These are phyloP conservation scores for Heliconius ismenius DNA, from an alignment of 2,888 invertebrate genomes.

Conservation along the genomic window DNA sequence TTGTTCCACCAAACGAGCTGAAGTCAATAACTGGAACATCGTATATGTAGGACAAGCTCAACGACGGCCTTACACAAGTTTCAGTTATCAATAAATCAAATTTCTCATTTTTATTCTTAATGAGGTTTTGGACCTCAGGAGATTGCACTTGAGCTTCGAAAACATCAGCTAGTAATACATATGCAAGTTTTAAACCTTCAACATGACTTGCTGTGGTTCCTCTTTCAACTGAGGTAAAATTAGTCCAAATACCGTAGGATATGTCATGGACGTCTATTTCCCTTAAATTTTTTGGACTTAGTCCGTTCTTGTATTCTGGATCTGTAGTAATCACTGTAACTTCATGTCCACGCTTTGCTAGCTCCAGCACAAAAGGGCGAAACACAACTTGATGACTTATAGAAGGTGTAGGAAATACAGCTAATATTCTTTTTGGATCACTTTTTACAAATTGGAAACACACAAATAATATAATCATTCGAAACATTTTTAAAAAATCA, in stretches of 20 bases:
- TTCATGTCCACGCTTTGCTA: conserved; percentile 62
- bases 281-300: conserved; percentile 52
- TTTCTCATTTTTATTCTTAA: conserved; percentile 45
- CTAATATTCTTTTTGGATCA: conserved; percentile 52
- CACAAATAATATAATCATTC: not conserved
- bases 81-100: conserved; percentile 55
- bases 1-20: conserved; percentile 42
- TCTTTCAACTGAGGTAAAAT: conserved; percentile 13
- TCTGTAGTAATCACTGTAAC: conserved; percentile 59
- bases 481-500: not conserved
- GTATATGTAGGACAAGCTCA: conserved; percentile 46
- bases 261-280: conserved; percentile 57
- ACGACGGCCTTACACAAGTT: conserved; percentile 44
- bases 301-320: conserved; percentile 54
- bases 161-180: conserved; percentile 29
- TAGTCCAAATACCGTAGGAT: conserved; percentile 49
- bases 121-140: conserved; percentile 46
- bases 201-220: not conserved
- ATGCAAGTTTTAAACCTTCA: not conserved
- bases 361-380: conserved; percentile 56
- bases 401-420: conserved; percentile 55
- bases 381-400: conserved; percentile 56
- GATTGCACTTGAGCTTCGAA: conserved; percentile 41
- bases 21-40: conserved; percentile 48
- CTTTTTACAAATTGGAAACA: not conserved